phyloP scores from a whole-genome alignment of 2,888 invertebrate species.

The Schizotus pectinicornis region DNA sequence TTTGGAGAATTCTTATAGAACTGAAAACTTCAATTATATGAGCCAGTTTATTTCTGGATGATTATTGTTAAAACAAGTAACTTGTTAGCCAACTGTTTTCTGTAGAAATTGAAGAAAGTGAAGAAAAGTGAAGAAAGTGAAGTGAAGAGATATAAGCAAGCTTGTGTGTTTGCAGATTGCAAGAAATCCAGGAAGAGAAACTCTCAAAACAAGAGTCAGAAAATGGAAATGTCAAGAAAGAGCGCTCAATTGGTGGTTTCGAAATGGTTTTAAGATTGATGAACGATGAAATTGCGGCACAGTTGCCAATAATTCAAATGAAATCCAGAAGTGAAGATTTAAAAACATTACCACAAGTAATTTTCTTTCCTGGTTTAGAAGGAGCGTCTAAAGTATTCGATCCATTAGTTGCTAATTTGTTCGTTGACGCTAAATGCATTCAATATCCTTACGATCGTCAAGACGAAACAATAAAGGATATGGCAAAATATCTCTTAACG shows the following conservation, averaged over 20 bases:
- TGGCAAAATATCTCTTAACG: slow-evolving; percentile 56
- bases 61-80: too few species aligned
- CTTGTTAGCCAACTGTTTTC: too few species aligned
- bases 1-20: too few species aligned
- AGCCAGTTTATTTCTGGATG: too few species aligned
- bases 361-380: slow-evolving; percentile 73
- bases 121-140: too few species aligned
- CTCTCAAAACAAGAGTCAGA: slow-evolving; percentile 39
- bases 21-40: too few species aligned
- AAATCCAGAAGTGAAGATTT: slow-evolving; percentile 13
- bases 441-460: slow-evolving; percentile 62
- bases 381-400: slow-evolving; percentile 65
- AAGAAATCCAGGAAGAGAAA: too few species aligned
- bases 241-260: slow-evolving; percentile 56
- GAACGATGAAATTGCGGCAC: slow-evolving; percentile 66
- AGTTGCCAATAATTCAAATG: slow-evolving; percentile 60
- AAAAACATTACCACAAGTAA: slow-evolving; percentile 55
- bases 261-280: slow-evolving; percentile 66
- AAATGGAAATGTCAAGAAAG: too few species aligned
- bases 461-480: slow-evolving; percentile 47
- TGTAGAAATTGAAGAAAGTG: too few species aligned
- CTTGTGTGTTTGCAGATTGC: too few species aligned
- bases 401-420: slow-evolving; percentile 61
- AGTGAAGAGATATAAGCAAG: too few species aligned
- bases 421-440: slow-evolving; percentile 62